Evolutionary conservation across 2,797 vertebrate species (phyloP), one percentile per base, ranked within the genome.

Genomic region (Anableps anableps): DNA sequence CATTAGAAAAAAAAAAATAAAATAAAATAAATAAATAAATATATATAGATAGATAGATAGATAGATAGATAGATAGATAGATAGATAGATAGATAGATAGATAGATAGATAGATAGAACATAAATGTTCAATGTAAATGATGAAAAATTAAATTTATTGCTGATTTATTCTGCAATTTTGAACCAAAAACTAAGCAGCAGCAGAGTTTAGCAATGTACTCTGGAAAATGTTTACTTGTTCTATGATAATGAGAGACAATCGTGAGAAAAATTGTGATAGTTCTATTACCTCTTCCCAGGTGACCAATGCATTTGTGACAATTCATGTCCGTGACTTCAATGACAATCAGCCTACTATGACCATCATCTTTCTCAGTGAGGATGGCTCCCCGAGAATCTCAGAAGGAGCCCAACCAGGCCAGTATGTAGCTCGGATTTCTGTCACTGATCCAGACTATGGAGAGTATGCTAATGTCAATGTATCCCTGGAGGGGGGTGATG

Each of bases 311-410:
- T 99, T 99, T 53, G 97, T 99, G 78, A 99, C 98, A 0, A 98
- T 99, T 82, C 97, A 99, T 0, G 98, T 99, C 23, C 96, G 97
- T 29, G 98, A 99, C 92, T 99, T 95, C 94, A 99, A 99, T 41
- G 98, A 99, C 95, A 99, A 99, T 93, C 98, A 99, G 90, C 98
- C 98, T 82, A 99, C 98, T 79, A 99, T 99, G 97, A 99, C 98
- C 74, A 99, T 99, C 91, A 99, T 99, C 93, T 99, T 99, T 91
- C 96, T 99, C 80, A 99, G 98, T 7, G 98, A 99, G 71, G 98
- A 99, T 0, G 98, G 98, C 70, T 98, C 98, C 9, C 98, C 98
- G 0, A 96, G 96, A 53, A 97, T 99, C 90, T 99, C 98, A 0
- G 98, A 99, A 91, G 98, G 98, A 23, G 98, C 98, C 70, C 97